A percentile compares a stretch with the other conserved stretches of the same genome.
phyloP scores from a whole-genome alignment of 2,888 invertebrate genomes.

The Hoplodrina ambigua region DNA sequence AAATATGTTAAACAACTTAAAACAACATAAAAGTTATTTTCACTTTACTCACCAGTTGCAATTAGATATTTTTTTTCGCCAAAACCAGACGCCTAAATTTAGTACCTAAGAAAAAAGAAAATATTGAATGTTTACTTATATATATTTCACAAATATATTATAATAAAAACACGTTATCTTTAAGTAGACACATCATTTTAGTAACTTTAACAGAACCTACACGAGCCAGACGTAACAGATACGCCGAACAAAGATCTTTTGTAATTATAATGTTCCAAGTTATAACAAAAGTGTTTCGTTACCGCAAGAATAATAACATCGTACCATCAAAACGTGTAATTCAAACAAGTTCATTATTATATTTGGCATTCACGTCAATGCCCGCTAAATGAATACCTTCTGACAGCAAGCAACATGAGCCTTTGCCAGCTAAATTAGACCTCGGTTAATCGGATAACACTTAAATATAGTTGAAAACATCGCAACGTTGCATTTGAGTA shows the following conservation, averaged over 20 bases:
- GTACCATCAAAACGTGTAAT: slow-evolving; percentile 48
- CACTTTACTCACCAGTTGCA: no score
- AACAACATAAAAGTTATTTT: background rate
- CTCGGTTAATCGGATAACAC: slow-evolving; percentile 52
- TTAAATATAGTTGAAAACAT: slow-evolving; percentile 46
- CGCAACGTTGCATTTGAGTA: slow-evolving; percentile 57
- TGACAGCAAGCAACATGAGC: slow-evolving; percentile 62
- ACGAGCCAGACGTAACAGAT: slow-evolving; percentile 43
- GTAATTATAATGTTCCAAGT: slow-evolving; percentile 52
- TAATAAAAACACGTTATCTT: background rate
- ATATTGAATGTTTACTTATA: no score
- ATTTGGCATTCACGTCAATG: slow-evolving; percentile 59
- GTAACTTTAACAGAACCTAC: slow-evolving; percentile 3
- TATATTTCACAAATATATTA: background rate
- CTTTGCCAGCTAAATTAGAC: slow-evolving; percentile 58
- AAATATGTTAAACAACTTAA: no score
- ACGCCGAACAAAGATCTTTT: slow-evolving; percentile 49
- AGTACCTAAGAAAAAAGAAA: background rate
- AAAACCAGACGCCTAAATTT: no score
- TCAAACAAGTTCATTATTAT: slow-evolving; percentile 57
- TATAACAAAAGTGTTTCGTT: slow-evolving; percentile 53
- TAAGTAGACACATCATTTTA: slow-evolving; percentile 7
- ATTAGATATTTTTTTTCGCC: no score
- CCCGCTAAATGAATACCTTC: slow-evolving; percentile 53
- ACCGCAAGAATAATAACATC: slow-evolving; percentile 43